phyloP scores from a whole-genome alignment of 2,888 invertebrate genomes.

The Thalpophila matura region DNA sequence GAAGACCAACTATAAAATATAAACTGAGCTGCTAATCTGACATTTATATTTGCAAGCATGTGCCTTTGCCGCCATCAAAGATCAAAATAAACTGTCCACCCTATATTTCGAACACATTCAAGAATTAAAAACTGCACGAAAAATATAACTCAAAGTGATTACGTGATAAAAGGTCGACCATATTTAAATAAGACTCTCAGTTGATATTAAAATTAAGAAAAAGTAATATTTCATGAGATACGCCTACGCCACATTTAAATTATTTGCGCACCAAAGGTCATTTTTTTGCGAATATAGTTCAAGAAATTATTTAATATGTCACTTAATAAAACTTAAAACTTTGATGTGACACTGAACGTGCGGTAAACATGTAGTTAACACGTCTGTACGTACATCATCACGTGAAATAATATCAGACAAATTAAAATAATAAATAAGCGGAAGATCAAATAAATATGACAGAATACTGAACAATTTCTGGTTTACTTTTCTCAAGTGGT shows the following conservation, averaged over 20 bases:
- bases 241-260: conserved; percentile 7
- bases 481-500: conserved; percentile 6
- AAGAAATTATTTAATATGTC: conserved; percentile 18
- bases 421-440: conserved; percentile 34
- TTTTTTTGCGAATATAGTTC: conserved; percentile 22
- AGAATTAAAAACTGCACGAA: conserved; percentile 17
- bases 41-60: too few relatives aligned
- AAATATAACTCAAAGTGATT: conserved; percentile 34
- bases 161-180: conserved; percentile 30
- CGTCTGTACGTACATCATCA: conserved; percentile 11
- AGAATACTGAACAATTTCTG: conserved; percentile 14
- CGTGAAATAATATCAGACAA: conserved; percentile 22
- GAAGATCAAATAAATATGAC: conserved; percentile 46
- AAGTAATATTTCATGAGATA: conserved; percentile 38
- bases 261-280: conserved; percentile 41
- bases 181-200: conserved; percentile 30
- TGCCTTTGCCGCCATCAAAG: background rate
- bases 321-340: conserved; percentile 18
- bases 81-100: conserved; percentile 21
- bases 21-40: too few relatives aligned
- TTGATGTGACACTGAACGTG: conserved; percentile 45
- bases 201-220: conserved; percentile 40
- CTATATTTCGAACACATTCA: conserved; percentile 20
- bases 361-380: conserved; percentile 30
- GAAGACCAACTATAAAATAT: too few relatives aligned